Conservation (phyloP, 2,113 vertebrate genomes). For the Carlito syrichta region DNA sequence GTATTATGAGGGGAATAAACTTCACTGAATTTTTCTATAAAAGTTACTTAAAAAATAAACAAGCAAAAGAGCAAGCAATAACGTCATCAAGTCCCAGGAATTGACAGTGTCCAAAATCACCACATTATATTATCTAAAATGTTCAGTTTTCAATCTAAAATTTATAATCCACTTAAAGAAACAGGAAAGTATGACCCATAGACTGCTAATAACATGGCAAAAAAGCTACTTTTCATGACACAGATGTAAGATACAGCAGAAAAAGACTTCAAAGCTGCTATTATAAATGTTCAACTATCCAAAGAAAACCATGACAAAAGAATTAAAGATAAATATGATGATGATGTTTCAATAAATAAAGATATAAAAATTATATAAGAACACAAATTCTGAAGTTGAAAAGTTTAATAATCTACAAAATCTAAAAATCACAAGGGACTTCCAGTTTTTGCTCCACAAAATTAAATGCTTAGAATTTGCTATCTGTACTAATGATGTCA, state of each 20-base stretch:
- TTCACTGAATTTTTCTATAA: neutral
- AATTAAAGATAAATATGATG: neutral
- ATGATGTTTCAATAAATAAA: neutral
- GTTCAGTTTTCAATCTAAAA: neutral
- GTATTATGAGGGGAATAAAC: neutral
- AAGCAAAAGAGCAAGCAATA: neutral
- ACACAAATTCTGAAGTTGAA: neutral
- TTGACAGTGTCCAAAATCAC: neutral
- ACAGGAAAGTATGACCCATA: neutral
- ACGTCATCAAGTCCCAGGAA: neutral
- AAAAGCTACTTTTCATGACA: neutral
- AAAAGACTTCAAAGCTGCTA: neutral
- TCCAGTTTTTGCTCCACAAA: neutral
- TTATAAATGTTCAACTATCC: neutral
- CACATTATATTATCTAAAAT: neutral
- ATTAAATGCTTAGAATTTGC: neutral
- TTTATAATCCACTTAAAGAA: neutral
- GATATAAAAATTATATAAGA: neutral
- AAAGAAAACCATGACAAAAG: neutral
- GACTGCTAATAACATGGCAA: neutral
- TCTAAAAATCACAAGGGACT: neutral
- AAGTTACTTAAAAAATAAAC: neutral
- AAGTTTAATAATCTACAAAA: neutral
- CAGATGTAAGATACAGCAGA: neutral
- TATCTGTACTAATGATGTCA: neutral